phyloP scores from a whole-genome alignment of 2,113 vertebrate species.

The Gulo gulo region DNA sequence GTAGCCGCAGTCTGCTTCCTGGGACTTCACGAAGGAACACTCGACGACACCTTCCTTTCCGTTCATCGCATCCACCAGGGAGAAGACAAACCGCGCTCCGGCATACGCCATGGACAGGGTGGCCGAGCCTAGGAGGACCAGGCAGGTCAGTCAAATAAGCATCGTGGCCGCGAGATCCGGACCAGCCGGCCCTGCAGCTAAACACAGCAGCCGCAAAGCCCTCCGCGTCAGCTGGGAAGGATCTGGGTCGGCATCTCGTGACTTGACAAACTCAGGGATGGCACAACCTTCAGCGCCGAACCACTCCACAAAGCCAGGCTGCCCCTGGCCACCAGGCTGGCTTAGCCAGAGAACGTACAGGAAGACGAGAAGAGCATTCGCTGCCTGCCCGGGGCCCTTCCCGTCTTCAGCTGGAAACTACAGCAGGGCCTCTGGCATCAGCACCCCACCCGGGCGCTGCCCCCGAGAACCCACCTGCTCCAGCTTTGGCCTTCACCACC shows the following conservation, averaged over 20 bases:
- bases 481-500: slow-evolving; percentile 98
- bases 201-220: neutral
- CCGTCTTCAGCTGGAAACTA: neutral
- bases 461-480: slow-evolving; percentile 84
- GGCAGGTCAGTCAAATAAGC: neutral
- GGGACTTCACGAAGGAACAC: slow-evolving; percentile 92
- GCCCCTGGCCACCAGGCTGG: neutral
- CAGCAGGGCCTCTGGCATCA: too few species aligned
- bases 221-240: neutral
- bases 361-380: neutral
- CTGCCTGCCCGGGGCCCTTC: neutral
- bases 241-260: neutral
- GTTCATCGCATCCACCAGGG: slow-evolving; percentile 94
- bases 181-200: accelerated
- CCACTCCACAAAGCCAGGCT: accelerated
- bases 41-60: slow-evolving; percentile 97
- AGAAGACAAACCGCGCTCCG: slow-evolving; percentile 96
- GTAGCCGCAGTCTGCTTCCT: slow-evolving; percentile 94
- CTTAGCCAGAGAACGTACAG: too few species aligned
- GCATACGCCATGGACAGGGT: slow-evolving; percentile 98
- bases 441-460: accelerated
- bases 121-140: slow-evolving; percentile 89
- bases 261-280: neutral
- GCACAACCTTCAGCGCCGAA: too few species aligned
- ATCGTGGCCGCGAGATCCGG: accelerated